Evolutionary conservation across 2,797 vertebrate genomes (phyloP).

Genomic region (Myioborus melanocephalus): DNA sequence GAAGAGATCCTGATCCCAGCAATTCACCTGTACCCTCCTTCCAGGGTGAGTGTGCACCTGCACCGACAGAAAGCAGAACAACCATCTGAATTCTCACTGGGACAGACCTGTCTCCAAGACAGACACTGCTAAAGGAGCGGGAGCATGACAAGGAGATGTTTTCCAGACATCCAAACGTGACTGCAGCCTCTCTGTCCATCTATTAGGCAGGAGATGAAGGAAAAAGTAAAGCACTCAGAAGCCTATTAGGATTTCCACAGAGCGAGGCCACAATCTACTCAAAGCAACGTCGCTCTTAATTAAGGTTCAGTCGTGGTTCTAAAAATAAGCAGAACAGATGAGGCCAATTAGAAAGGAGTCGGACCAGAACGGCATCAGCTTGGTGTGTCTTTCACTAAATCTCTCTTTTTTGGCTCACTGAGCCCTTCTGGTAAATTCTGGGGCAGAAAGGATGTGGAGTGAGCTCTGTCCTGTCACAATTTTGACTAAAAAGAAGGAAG

Average conservation of each 20-base stretch:
- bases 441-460: not conserved
- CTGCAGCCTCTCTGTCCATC: not conserved
- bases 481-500: not conserved
- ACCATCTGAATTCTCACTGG: fast-evolving
- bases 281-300: conserved; percentile 24
- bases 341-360: conserved; percentile 5
- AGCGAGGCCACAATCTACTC: conserved; percentile 25
- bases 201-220: conserved; percentile 35
- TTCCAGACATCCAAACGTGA: not conserved
- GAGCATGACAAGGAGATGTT: not conserved
- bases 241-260: conserved; percentile 54
- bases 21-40: not conserved
- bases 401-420: not conserved
- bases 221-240: conserved; percentile 50
- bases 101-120: not conserved
- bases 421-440: not conserved
- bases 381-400: not conserved
- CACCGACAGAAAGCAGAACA: not conserved
- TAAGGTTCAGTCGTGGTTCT: conserved; percentile 42
- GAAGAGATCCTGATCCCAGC: not conserved
- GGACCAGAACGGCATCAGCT: not conserved
- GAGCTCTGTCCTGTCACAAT: not conserved
- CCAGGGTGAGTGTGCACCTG: not conserved
- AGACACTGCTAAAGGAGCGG: fast-evolving
- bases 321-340: conserved; percentile 49